Percentiles rank a stretch among this genome's conserved stretches.
Conservation (phyloP, 2,797 vertebrate species). For the Simalia tracyae region DNA sequence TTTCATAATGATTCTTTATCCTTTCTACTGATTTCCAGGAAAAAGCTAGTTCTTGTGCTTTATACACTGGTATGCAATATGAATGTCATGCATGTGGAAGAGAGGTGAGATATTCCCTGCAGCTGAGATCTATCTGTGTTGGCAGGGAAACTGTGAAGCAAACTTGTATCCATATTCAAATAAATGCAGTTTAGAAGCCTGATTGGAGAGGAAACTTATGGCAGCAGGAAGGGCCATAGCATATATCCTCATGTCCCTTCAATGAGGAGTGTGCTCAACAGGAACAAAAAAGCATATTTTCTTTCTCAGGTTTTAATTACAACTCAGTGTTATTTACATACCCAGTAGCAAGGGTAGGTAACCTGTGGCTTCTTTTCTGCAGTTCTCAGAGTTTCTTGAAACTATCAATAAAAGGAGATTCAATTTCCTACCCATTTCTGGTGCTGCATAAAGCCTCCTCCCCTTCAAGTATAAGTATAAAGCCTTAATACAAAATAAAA, state of each 20-base stretch:
- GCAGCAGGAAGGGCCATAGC: neutral
- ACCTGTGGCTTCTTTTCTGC: neutral
- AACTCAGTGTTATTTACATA: neutral
- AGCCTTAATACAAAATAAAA: neutral
- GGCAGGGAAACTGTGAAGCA: neutral
- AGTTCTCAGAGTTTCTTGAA: neutral
- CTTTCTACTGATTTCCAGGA: neutral
- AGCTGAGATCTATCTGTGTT: neutral
- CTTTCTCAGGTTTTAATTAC: neutral
- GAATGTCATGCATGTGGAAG: neutral
- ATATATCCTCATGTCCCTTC: neutral
- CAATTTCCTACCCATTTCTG: neutral
- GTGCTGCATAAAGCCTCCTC: neutral
- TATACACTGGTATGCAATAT: neutral
- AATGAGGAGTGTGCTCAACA: conserved; percentile 7
- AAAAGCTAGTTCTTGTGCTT: neutral
- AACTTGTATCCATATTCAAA: neutral
- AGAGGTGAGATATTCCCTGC: neutral
- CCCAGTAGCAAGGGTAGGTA: neutral
- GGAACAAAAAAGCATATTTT: neutral
- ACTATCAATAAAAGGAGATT: neutral
- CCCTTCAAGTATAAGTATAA: neutral
- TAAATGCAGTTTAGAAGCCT: neutral
- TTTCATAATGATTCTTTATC: neutral
- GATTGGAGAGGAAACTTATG: neutral